phyloP scores from a whole-genome alignment of 2,888 invertebrate species.

The Bruchidius siliquastri region DNA sequence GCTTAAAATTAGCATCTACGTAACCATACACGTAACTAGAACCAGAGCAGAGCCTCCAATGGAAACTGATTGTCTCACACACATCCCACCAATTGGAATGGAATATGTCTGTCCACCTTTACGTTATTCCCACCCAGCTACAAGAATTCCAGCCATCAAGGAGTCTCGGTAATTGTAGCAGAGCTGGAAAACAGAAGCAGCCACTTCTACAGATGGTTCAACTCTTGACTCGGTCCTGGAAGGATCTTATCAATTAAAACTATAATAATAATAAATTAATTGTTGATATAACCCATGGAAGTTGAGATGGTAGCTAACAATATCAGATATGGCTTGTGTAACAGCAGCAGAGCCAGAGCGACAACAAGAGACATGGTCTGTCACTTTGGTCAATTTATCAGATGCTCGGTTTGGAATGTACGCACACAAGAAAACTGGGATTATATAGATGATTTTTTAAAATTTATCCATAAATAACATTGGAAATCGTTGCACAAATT shows the following conservation, averaged over 20 bases:
- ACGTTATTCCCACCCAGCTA: conserved; percentile 94
- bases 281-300: conserved; percentile 64
- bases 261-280: background rate
- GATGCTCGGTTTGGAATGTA: conserved; percentile 95
- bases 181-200: conserved; percentile 87
- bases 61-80: conserved; percentile 77
- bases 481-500: too few relatives aligned
- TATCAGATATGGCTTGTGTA: conserved; percentile 95
- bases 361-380: conserved; percentile 94
- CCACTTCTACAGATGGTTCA: conserved; percentile 81
- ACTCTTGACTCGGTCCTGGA: conserved; percentile 74
- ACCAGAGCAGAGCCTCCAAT: conserved; percentile 95
- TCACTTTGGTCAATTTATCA: conserved; percentile 91
- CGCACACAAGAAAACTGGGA: too few relatives aligned
- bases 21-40: conserved; percentile 94
- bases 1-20: conserved; percentile 86
- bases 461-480: too few relatives aligned
- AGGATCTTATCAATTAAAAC: conserved; percentile 2
- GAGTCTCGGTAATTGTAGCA: conserved; percentile 96
- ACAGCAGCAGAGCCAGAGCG: conserved; percentile 97
- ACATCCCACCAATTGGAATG: conserved; percentile 77
- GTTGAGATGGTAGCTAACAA: conserved; percentile 88
- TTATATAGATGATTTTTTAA: too few relatives aligned
- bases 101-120: conserved; percentile 79
- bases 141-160: conserved; percentile 88